These are phyloP conservation scores for Coreius guichenoti DNA, from an alignment of 2,797 vertebrate species.

Conservation along the genomic window DNA sequence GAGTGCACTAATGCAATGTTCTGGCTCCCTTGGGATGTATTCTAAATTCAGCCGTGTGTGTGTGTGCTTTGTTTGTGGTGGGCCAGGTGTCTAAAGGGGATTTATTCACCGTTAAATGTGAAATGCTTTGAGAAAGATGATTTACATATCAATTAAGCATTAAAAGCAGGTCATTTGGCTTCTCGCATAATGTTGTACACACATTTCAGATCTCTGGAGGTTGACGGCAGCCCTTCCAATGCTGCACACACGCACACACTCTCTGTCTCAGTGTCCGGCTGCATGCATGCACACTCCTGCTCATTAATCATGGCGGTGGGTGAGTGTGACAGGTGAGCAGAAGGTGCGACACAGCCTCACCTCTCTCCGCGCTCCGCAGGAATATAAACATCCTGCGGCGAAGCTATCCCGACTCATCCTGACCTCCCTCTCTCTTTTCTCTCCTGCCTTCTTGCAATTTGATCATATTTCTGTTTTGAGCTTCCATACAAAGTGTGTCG, in stretches of 20 bases:
- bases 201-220: constrained; percentile 31
- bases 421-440: neutral
- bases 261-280: constrained; percentile 39
- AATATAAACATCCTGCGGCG: constrained; percentile 64
- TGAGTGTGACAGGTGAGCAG: constrained; percentile 68
- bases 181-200: constrained; percentile 7
- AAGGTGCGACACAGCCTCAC: constrained; percentile 65
- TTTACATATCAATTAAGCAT: constrained; percentile 47
- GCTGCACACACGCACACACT: constrained; percentile 2
- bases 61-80: constrained; percentile 35
- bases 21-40: constrained; percentile 12
- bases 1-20: constrained; percentile 27
- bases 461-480: neutral
- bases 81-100: constrained; percentile 26
- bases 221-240: neutral
- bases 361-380: constrained; percentile 56
- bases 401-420: constrained; percentile 35
- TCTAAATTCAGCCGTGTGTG: constrained; percentile 20
- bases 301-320: constrained; percentile 72
- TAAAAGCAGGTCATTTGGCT: constrained; percentile 29
- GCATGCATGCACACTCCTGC: constrained; percentile 48
- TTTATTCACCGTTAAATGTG: constrained; percentile 8
- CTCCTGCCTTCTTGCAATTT: constrained; percentile 2
- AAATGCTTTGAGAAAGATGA: constrained; percentile 30
- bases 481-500: neutral